Evolutionary conservation across 2,113 vertebrate genomes (phyloP).

Genomic region (Calidris pygmaea): DNA sequence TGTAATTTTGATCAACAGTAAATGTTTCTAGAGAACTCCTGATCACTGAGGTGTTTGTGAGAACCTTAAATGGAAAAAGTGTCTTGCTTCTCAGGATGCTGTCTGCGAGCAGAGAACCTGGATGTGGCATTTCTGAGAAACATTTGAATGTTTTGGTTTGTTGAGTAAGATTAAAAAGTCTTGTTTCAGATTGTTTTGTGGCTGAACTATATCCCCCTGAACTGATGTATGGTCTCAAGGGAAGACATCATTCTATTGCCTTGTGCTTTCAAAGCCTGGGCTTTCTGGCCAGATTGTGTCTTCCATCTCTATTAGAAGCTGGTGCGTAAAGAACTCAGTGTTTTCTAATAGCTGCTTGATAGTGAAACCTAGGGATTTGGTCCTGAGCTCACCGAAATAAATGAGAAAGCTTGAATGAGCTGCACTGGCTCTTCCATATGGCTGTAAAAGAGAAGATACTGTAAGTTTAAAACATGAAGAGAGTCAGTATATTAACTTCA

Average conservation of each 20-base stretch:
- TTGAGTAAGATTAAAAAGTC: not conserved
- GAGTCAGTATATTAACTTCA: not conserved
- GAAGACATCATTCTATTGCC: not conserved
- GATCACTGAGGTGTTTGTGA: not conserved
- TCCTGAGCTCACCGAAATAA: not conserved
- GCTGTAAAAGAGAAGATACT: not conserved
- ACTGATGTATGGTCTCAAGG: not conserved
- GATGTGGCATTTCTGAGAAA: not conserved
- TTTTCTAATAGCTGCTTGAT: not conserved
- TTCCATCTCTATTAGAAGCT: not conserved
- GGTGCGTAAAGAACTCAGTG: not conserved
- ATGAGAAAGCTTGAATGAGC: not conserved
- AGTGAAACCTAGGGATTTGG: not conserved
- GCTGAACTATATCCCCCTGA: not conserved
- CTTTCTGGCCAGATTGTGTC: not conserved
- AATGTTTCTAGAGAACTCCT: not conserved
- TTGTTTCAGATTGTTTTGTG: not conserved
- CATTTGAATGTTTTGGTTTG: not conserved
- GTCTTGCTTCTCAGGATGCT: not conserved
- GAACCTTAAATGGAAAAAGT: not conserved
- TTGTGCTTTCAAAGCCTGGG: not conserved
- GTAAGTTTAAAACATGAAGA: not conserved
- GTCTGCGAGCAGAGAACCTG: not conserved
- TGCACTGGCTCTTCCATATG: not conserved
- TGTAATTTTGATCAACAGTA: not conserved